Evolutionary conservation across 2,113 vertebrate species (phyloP), one percentile per base, ranked within the genome.

Genomic region (Mormyrus iriodes): DNA sequence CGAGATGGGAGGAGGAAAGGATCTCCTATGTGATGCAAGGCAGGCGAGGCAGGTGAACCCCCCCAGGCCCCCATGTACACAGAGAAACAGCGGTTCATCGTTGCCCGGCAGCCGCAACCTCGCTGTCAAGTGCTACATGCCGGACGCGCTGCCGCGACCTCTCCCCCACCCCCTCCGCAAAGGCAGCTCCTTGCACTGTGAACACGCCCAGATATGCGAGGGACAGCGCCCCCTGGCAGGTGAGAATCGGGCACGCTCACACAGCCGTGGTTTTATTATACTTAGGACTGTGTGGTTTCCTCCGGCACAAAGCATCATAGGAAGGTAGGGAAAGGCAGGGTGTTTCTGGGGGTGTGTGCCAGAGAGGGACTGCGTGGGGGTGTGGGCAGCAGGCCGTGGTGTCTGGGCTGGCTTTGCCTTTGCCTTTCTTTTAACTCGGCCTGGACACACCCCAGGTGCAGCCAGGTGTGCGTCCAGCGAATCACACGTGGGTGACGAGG

Each of bases 81-180:
- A 87, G 89, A 91, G 69, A 92, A 91, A 87, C 85, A 87, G 91
- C 87, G 91, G 89, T 93, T 91, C 89, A 92, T 89, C 89, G 90
- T 89, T 92, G 92, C 91, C 90, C 91, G 91, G 88, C 92, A 91
- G 85, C 85, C 87, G 86, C 44, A 69, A 89, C 90, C 92, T 93
- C 90, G 89, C 90, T 89, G 73, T 90, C 24, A 5, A 82, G 88
- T 90, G 88, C 58, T 17, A 91, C 89, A 92, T 92, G 90, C 91
- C 91, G 90, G 49, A 90, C 48, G 31, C 79, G 69, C 10, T 69
- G 46, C 42, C 7, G 19, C 6, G 79, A 39, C 79, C 42, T 24
- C 79, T 7, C 8, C 39, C 49, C 7, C 48, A 8, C 49, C 49
- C 48, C 85, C 48, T 27, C 27, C n/a, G 1, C 24, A 48, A 52